A percentile compares a stretch with the other conserved stretches of the same genome.
These are phyloP conservation scores for Dipodomys merriami DNA, from an alignment of 2,113 vertebrate species.

Conservation along the genomic window DNA sequence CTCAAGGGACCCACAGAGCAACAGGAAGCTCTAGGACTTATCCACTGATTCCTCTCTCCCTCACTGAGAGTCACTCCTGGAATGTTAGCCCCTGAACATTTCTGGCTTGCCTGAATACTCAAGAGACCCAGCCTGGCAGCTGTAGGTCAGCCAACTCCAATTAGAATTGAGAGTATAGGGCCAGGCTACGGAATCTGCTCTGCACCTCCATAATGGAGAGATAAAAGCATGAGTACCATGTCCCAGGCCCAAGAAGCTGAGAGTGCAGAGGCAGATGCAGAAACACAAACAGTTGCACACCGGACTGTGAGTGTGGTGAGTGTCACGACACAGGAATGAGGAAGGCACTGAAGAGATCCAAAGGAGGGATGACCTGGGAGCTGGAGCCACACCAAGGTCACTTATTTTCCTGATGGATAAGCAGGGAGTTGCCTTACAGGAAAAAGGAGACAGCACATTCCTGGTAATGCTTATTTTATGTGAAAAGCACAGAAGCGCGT, in stretches of 20 bases:
- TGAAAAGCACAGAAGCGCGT: not conserved
- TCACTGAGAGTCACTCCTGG: not conserved
- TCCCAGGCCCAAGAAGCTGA: not conserved
- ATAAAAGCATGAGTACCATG: not conserved
- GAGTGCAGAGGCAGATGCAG: not conserved
- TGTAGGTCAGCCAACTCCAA: not conserved
- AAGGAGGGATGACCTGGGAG: not conserved
- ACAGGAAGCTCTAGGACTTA: not conserved
- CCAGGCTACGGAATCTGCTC: not conserved
- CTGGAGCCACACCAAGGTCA: not conserved
- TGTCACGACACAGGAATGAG: not conserved
- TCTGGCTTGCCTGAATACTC: not conserved
- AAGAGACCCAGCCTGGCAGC: not conserved
- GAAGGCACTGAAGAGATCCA: not conserved
- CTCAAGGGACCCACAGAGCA: not conserved
- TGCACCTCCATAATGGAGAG: not conserved
- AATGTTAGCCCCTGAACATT: not conserved
- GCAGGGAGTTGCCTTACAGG: not conserved
- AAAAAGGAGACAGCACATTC: not conserved
- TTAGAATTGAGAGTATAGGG: not conserved
- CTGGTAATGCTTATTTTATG: not conserved
- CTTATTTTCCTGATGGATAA: not conserved
- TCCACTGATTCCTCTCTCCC: rapidly evolving
- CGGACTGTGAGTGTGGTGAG: not conserved
- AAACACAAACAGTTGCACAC: constrained; percentile 25